These are phyloP conservation scores for Picus viridis DNA, from an alignment of 2,797 vertebrate genomes.

Conservation along the genomic window DNA sequence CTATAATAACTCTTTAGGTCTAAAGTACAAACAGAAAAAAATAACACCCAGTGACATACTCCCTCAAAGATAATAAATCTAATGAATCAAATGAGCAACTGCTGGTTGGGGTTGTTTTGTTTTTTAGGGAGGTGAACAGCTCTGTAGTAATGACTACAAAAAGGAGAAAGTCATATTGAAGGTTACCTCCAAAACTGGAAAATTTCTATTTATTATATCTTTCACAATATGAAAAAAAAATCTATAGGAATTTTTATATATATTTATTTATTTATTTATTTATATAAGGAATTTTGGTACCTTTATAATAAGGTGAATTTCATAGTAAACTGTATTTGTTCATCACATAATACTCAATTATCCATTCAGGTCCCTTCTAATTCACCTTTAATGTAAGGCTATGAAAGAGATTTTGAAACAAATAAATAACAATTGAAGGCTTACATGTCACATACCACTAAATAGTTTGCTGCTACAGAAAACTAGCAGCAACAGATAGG, in stretches of 20 bases:
- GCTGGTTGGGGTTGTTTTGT: too few relatives aligned
- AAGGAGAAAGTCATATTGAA: background rate
- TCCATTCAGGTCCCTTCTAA: background rate
- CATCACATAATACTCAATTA: background rate
- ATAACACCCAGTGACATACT: background rate
- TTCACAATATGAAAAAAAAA: background rate
- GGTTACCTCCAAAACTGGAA: background rate
- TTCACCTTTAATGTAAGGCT: background rate
- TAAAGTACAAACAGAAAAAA: background rate
- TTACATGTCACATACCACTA: accelerated
- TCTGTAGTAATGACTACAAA: background rate
- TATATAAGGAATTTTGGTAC: background rate
- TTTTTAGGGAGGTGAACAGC: background rate
- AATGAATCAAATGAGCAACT: background rate
- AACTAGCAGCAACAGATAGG: background rate
- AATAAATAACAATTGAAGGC: background rate
- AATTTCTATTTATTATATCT: background rate
- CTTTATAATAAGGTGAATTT: background rate
- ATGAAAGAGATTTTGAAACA: background rate
- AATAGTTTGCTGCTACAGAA: background rate
- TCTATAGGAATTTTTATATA: too few relatives aligned
- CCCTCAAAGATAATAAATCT: background rate
- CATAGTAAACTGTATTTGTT: background rate
- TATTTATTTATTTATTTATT: too few relatives aligned
- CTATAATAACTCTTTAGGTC: background rate